These are phyloP conservation scores for Okamejei kenojei DNA, from an alignment of 2,797 vertebrate species.

Conservation along the genomic window DNA sequence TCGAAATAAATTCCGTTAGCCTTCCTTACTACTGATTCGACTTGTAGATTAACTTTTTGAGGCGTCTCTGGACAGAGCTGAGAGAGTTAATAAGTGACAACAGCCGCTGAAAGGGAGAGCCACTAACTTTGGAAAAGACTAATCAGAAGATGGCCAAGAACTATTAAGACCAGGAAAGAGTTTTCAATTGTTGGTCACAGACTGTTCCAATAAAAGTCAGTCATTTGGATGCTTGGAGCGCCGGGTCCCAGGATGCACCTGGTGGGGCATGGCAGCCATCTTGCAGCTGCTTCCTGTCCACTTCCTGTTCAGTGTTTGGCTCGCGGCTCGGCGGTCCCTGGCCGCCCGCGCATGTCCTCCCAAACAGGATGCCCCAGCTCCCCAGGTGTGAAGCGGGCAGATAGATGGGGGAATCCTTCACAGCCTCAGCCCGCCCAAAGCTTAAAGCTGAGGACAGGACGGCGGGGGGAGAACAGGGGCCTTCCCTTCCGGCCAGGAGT, in stretches of 20 bases:
- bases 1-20: too few relatives aligned
- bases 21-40: too few relatives aligned
- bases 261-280: background rate
- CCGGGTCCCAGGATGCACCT: constrained; percentile 23
- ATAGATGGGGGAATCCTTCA: background rate
- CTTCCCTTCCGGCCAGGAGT: background rate
- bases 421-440: background rate
- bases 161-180: background rate
- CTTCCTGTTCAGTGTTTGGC: background rate
- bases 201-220: background rate
- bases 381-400: background rate
- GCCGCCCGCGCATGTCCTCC: background rate
- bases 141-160: background rate
- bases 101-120: background rate
- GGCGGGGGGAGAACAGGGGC: background rate
- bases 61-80: background rate
- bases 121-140: too few relatives aligned
- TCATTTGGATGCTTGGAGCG: background rate
- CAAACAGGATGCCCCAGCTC: background rate
- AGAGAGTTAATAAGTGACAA: background rate
- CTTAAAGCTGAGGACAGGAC: too few relatives aligned
- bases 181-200: background rate
- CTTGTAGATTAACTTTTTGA: too few relatives aligned
- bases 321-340: background rate
- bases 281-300: background rate